These are phyloP conservation scores for Coccyzus lansbergi DNA, from an alignment of 2,797 vertebrate species.

Conservation along the genomic window DNA sequence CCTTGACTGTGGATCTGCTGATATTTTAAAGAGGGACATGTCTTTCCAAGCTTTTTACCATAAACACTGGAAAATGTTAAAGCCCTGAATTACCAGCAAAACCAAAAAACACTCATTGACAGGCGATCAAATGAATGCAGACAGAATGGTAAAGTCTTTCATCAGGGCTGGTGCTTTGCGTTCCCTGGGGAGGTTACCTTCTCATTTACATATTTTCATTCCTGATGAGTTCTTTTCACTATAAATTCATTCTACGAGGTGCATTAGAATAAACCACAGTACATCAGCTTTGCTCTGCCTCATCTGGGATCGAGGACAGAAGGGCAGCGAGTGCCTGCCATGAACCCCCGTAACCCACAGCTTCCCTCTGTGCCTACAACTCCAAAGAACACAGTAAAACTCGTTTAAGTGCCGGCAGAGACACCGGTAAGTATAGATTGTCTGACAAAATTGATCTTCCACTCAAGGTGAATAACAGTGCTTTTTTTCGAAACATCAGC, in stretches of 20 bases:
- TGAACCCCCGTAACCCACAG: background rate
- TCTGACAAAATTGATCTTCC: conserved; percentile 44
- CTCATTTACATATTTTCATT: background rate
- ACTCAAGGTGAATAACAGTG: conserved; percentile 7
- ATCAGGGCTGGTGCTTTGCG: background rate
- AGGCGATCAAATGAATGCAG: background rate
- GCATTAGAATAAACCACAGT: background rate
- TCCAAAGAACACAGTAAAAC: background rate
- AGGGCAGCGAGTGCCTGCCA: fast-evolving
- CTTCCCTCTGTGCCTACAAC: background rate
- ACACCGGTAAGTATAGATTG: conserved; percentile 19
- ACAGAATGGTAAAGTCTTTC: background rate
- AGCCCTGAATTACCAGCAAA: background rate
- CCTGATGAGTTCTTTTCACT: background rate
- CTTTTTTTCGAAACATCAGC: conserved; percentile 1
- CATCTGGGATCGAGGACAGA: background rate
- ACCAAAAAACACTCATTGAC: background rate
- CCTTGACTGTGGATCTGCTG: background rate
- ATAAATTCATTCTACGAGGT: background rate
- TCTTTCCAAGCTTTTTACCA: background rate
- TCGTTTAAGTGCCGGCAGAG: conserved; percentile 13
- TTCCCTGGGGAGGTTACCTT: background rate
- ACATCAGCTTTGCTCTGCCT: background rate
- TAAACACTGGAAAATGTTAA: background rate
- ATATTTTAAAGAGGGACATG: background rate